Evolutionary conservation across 2,797 vertebrate species (phyloP).

Genomic region (Ibycter americanus): DNA sequence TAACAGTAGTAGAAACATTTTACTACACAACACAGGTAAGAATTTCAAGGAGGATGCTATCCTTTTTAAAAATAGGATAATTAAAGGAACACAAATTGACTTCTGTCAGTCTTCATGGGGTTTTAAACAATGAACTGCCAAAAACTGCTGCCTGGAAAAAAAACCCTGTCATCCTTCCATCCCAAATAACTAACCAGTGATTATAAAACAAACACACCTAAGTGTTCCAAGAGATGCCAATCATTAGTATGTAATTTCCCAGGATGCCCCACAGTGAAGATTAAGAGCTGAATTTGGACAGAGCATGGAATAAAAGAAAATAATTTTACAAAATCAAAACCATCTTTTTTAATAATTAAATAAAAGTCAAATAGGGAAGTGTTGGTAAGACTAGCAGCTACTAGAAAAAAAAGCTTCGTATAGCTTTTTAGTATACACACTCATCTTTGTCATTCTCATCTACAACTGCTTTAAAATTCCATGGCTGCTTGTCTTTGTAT

Average conservation of each 20-base stretch:
- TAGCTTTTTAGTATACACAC: background rate
- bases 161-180: background rate
- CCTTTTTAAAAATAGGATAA: background rate
- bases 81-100: too few relatives aligned
- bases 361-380: background rate
- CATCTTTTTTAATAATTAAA: background rate
- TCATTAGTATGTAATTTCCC: background rate
- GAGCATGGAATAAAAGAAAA: background rate
- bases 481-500: background rate
- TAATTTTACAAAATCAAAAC: background rate
- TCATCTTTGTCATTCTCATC: background rate
- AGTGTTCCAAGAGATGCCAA: background rate
- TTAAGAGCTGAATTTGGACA: background rate
- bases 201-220: background rate
- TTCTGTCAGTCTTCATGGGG: background rate
- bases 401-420: background rate
- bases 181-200: background rate
- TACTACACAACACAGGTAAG: background rate
- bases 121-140: background rate
- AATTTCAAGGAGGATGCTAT: background rate
- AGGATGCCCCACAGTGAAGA: background rate
- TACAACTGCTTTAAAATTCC: background rate
- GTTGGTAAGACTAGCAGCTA: background rate
- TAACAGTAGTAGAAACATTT: background rate
- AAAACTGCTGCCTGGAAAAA: background rate